Conservation (phyloP, 2,113 vertebrate species). For the Lophochroa leadbeateri region DNA sequence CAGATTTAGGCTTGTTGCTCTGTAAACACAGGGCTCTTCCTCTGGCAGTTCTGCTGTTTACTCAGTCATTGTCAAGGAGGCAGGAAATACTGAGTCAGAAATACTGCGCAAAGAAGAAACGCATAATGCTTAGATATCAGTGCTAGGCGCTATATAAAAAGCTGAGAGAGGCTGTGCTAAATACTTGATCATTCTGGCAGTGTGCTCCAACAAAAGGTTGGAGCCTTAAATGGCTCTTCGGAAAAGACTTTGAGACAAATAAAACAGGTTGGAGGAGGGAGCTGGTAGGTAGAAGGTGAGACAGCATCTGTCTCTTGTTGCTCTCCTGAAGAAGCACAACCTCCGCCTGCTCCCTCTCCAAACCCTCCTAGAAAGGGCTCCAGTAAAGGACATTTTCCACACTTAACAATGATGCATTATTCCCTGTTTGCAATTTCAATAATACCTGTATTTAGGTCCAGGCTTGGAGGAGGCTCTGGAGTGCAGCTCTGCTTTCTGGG, state of each 20-base stretch:
- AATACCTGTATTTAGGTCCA: background rate
- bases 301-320: background rate
- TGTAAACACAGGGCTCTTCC: background rate
- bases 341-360: background rate
- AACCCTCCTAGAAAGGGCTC: background rate
- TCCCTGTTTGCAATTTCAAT: background rate
- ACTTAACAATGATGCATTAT: background rate
- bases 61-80: slow-evolving; percentile 43
- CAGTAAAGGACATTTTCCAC: background rate
- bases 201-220: background rate
- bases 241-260: slow-evolving; percentile 25
- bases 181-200: slow-evolving; percentile 37
- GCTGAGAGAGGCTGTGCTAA: slow-evolving; percentile 4
- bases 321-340: background rate
- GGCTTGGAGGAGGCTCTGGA: background rate
- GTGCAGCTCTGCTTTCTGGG: background rate
- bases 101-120: slow-evolving; percentile 29
- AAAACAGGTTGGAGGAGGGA: background rate
- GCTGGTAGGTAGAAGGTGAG: background rate
- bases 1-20: background rate
- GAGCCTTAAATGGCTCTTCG: slow-evolving; percentile 35
- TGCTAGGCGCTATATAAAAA: background rate
- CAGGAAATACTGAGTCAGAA: slow-evolving; percentile 71
- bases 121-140: background rate
- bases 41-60: slow-evolving; percentile 45